Evolutionary conservation across 2,888 invertebrate genomes (phyloP), one percentile per base, ranked within the genome.

Genomic region (Xiphydria camelus): DNA sequence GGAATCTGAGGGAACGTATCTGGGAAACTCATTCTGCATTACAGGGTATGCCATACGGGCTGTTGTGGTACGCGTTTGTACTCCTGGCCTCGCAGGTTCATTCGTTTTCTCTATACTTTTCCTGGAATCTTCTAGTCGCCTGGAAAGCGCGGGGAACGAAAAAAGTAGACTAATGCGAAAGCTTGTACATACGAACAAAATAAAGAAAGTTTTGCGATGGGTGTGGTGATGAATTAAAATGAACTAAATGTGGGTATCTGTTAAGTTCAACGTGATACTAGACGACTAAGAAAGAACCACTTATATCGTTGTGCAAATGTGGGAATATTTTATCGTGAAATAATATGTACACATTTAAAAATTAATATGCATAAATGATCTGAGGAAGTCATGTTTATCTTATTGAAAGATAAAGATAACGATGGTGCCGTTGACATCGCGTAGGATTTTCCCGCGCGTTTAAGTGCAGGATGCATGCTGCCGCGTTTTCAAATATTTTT

Each of bases 41-140:
- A 47, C 79, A 93, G 91, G 90, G 87, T 10, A 88, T 90, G 73
- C 95, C 96, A 0, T 91, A 94, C 69, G 94, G 93, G 10, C 79
- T 95, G 18, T 80, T 96, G 49, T 95, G 94, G 95, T 94, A 92
- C 74, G 89, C 88, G 47, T 96, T 95, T 76, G 85, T 95, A 52
- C 78, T 91, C 33, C 78, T 91, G 7, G 92, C 91, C 4, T 82
- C 90, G 26, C 96, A 97, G 80, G 87, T 96, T 39, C 94, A 94
- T 75, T 81, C 84, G 54, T 92, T 93, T 77, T 90, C 93, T 40
- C 72, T 93, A 23, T 87, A 88, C 75, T 94, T 94, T 76, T 87
- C 91, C 7, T 87, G 84, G 78, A 90, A 87, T 72, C 81, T 94
- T 53, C 80, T 92, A 49, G 82, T 82, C 51, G 91, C 91, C 44